These are phyloP conservation scores for Melanocharis versteri DNA, from an alignment of 2,113 vertebrate genomes.

Conservation along the genomic window DNA sequence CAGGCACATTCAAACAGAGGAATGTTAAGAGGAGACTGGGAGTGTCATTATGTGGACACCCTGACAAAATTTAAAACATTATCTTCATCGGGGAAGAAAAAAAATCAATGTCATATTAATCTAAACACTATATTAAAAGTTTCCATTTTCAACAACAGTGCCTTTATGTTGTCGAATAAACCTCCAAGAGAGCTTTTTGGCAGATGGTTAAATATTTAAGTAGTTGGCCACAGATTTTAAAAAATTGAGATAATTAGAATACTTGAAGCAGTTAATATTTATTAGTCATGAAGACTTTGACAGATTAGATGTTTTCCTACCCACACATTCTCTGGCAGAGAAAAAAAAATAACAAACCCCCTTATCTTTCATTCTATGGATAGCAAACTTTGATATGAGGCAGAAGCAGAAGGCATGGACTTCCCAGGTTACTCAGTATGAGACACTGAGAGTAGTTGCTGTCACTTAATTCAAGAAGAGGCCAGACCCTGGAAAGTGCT, in stretches of 20 bases:
- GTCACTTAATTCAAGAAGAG: neutral
- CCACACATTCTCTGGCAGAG: slow-evolving; percentile 63
- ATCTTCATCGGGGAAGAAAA: neutral
- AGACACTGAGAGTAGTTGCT: neutral
- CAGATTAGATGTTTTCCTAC: slow-evolving; percentile 70
- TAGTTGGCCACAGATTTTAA: slow-evolving; percentile 61
- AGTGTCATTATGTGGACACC: neutral
- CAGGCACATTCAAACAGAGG: neutral
- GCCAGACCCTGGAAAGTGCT: neutral
- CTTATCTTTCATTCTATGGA: neutral
- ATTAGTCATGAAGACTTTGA: slow-evolving; percentile 74
- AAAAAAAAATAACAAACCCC: neutral
- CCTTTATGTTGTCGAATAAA: slow-evolving; percentile 60
- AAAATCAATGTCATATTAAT: neutral
- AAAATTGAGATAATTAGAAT: slow-evolving; percentile 71
- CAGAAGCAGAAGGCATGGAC: neutral
- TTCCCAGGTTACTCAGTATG: neutral
- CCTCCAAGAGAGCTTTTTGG: slow-evolving; percentile 63
- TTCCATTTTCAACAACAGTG: slow-evolving; percentile 56
- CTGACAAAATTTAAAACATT: neutral
- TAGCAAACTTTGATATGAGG: slow-evolving; percentile 20
- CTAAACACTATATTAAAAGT: slow-evolving; percentile 51
- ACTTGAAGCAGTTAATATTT: slow-evolving; percentile 76
- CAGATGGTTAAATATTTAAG: slow-evolving; percentile 79
- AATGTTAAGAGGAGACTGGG: neutral